phyloP scores from a whole-genome alignment of 2,888 invertebrate genomes.

The Acleris emargana region DNA sequence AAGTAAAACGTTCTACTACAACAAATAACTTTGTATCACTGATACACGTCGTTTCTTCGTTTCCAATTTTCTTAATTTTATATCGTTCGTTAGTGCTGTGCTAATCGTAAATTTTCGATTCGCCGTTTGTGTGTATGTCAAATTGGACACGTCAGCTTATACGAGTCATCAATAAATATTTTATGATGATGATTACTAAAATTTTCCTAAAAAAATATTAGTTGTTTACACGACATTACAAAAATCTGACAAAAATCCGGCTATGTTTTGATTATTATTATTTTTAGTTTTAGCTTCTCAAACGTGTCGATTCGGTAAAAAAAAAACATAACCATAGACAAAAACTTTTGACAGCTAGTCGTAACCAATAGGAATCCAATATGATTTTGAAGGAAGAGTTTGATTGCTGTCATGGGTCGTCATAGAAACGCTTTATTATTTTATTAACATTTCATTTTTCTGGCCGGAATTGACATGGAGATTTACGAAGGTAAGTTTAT shows the following conservation, averaged over 20 bases:
- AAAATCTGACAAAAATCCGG: neutral
- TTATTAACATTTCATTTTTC: constrained; percentile 73
- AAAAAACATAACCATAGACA: constrained; percentile 28
- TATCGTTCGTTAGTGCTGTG: constrained; percentile 12
- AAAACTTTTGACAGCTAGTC: constrained; percentile 11
- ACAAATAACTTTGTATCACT: constrained; percentile 22
- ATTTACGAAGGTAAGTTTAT: constrained; percentile 72
- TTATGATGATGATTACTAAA: too few relatives aligned
- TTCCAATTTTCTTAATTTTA: constrained; percentile 22
- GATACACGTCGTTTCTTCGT: constrained; percentile 34
- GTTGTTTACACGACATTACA: too few relatives aligned
- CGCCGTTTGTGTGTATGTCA: constrained; percentile 2
- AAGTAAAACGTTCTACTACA: constrained; percentile 36
- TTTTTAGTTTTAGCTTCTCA: neutral
- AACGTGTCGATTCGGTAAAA: constrained; percentile 20
- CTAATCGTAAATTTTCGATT: constrained; percentile 9
- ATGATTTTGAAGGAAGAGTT: constrained; percentile 51
- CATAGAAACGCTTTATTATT: constrained; percentile 80
- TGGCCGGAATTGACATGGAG: constrained; percentile 78
- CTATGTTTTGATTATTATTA: too few relatives aligned
- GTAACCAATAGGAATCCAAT: constrained; percentile 59
- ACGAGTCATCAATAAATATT: neutral
- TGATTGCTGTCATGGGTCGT: constrained; percentile 78
- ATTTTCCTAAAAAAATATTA: too few relatives aligned
- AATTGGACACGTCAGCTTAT: constrained; percentile 17